Evolutionary conservation across 2,888 invertebrate genomes (phyloP), one percentile per base, ranked within the genome.

Genomic region (Iphiclides podalirius): DNA sequence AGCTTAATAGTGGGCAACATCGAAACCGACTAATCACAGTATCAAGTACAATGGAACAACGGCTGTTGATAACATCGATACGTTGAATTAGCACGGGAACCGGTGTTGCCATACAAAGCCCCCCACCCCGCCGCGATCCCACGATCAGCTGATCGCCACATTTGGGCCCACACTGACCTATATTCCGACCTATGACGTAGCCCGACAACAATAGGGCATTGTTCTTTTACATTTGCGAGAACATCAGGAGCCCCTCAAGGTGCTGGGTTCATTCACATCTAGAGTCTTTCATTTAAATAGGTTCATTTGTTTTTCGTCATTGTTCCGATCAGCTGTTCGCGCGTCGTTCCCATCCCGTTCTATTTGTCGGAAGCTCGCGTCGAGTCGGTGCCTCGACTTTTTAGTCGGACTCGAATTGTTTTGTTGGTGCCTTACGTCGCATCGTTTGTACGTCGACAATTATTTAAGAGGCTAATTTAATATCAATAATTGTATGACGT

Each of bases 211-310:
- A 87, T 87, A 84, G 83, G 78, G 81, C 75, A 88, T 88, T 88
- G 87, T 88, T 86, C 84, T 81, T 81, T 83, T 83, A 84, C 79
- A 82, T 86, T 86, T 79, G 84, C 84, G 75, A 74, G 72, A 75
- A 70, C 76, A 76, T 76, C 80, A 81, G 83, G 83, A 78, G 80
- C 77, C 72, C 82, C 78, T 77, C 84, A 84, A 84, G 84, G 83
- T 73, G 67, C 63, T 52, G 59, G 63, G 82, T 85, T 88, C 87
- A 78, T 85, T 85, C 87, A 86, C 86, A 76, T 84, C 78, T 77
- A 79, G 77, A 67, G 53, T 60, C 61, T 70, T 70, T 71, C 73
- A 65, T 74, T 75, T 72, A 77, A 79, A 81, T 79, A 80, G 83
- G 75, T 80, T 77, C 83, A 81, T 81, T 83, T 80, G 79, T 76